Evolutionary conservation across 2,113 vertebrate genomes (phyloP).

Genomic region (Phrynosoma platyrhinos): DNA sequence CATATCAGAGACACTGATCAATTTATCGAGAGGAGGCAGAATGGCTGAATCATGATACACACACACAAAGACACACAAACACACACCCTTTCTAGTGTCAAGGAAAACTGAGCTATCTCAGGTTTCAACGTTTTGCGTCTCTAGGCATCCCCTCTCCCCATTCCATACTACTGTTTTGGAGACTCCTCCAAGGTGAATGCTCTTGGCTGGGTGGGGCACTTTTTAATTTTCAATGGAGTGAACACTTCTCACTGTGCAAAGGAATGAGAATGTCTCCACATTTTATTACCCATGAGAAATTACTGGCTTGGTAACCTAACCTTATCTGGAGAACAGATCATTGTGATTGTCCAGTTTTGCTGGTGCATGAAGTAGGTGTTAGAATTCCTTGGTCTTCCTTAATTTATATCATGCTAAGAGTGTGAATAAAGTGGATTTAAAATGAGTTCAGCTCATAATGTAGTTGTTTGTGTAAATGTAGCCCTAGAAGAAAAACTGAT

Average conservation of each 20-base stretch:
- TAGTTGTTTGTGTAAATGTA: background rate
- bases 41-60: conserved; percentile 36
- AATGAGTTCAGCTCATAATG: background rate
- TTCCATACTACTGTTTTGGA: background rate
- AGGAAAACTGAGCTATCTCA: conserved; percentile 49
- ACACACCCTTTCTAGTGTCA: conserved; percentile 7
- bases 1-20: conserved; percentile 31
- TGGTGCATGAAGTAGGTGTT: background rate
- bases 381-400: background rate
- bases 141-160: background rate
- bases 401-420: background rate
- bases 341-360: background rate
- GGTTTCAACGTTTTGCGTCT: conserved; percentile 44
- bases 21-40: conserved; percentile 51
- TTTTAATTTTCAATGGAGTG: background rate
- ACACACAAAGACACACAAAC: background rate
- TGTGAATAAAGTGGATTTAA: background rate
- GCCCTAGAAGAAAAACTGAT: background rate
- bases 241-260: background rate
- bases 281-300: background rate
- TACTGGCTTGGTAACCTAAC: background rate
- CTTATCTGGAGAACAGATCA: background rate
- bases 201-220: background rate
- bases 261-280: background rate
- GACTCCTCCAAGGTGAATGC: background rate